Evolutionary conservation across 2,113 vertebrate species (phyloP), one percentile per base, ranked within the genome.

Genomic region (Amblyopsis rosae): DNA sequence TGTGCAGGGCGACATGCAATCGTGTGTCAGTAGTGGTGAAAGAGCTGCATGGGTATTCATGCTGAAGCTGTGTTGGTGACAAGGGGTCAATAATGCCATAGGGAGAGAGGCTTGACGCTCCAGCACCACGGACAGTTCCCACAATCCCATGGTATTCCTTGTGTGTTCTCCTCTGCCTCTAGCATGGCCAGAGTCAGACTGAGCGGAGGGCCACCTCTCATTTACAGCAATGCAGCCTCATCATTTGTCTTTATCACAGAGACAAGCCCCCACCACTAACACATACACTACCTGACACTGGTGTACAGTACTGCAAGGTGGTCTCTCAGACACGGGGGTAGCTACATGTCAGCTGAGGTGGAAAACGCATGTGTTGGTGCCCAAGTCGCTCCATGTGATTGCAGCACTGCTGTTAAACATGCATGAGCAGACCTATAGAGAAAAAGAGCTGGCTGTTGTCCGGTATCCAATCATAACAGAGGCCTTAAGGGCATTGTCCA

Each of bases 121-220:
- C 89, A 91, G 91, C 69, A 91, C 90, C 76, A 15, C 8, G 87
- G 87, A 91, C 87, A 91, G 89, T 64, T 88, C 82, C 48, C 35
- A 7, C 13, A 16, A 9, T 58, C 56, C 77, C 53, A 56, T 81
- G 51, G 45, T 46, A 72, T 66, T 59, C 49, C 64, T 26, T 16
- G 11, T 15, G 10, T 15, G 9, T 19, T 47, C 46, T 45, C 17
- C 33, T 33, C 46, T 61, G 59, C 71, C 81, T 73, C 67, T 60
- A 10, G 48, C 48, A 74, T 62, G 68, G 75, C 55, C 54, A 12
- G 71, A 78, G 67, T 82, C 66, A 70, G 59, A 80, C 33, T 73
- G 69, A 82, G 70, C 69, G 76, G 84, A 77, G 77, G 87, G 82
- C 86, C 90, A 87, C 90, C 79, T 88, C 83, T 67, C 77, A 69